Percentiles rank a stretch among this genome's conserved stretches.
Evolutionary conservation across 2,113 vertebrate species (phyloP).

Genomic region (Actenoides hombroni): DNA sequence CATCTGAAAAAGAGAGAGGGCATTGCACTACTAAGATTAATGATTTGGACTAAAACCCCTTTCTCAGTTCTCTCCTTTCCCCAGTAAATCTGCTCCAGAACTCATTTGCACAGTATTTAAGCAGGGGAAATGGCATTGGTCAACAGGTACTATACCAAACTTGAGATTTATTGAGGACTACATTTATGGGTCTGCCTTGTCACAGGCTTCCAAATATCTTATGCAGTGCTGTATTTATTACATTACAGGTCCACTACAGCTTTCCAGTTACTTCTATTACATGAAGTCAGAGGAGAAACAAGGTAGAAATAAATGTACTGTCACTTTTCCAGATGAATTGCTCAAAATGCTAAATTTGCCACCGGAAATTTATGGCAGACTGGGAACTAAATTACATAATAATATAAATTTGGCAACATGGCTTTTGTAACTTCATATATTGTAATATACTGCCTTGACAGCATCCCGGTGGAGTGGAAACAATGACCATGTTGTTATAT

Average conservation of each 20-base stretch:
- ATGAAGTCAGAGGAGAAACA: slow-evolving; percentile 42
- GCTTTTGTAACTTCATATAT: not conserved
- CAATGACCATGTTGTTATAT: not conserved
- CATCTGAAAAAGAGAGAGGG: not conserved
- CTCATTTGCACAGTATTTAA: slow-evolving; percentile 38
- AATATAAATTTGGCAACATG: not conserved
- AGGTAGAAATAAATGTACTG: slow-evolving; percentile 43
- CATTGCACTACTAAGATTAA: not conserved
- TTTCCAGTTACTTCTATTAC: slow-evolving; percentile 34
- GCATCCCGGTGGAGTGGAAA: not conserved
- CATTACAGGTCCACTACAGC: not conserved
- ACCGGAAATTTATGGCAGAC: not conserved
- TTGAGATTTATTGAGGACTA: slow-evolving; percentile 39
- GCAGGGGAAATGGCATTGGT: not conserved
- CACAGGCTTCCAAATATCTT: slow-evolving; percentile 26
- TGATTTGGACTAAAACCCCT: not conserved
- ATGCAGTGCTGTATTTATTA: slow-evolving; percentile 27
- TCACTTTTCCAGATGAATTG: slow-evolving; percentile 17
- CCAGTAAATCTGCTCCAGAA: slow-evolving; percentile 29
- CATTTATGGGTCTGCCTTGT: slow-evolving; percentile 32
- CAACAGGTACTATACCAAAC: slow-evolving; percentile 15
- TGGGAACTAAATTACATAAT: not conserved
- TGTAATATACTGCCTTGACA: not conserved
- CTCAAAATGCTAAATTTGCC: slow-evolving; percentile 20
- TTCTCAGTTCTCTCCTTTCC: not conserved